Evolutionary conservation across 2,113 vertebrate species (phyloP), one percentile per base, ranked within the genome.

Genomic region (Callorhinus ursinus): DNA sequence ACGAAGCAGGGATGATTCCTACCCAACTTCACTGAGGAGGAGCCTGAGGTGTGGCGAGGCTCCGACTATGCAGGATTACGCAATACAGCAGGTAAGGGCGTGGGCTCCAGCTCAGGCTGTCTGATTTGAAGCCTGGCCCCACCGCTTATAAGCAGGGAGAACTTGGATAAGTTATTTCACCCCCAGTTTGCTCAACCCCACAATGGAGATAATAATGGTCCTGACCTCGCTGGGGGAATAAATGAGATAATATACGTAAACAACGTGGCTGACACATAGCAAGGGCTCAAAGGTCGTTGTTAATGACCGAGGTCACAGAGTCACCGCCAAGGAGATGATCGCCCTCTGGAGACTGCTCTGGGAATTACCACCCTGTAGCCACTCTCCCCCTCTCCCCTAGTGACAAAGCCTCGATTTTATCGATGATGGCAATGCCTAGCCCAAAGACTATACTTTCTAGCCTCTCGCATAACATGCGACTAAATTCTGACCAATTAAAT

Each of bases 171-270:
- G 13, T 69, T 63, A 6, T 46, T 71, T 65, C 74, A 53, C 86
- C 55, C 61, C 89, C 57, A 90, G 22, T 88, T 94, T 94, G 88
- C 77, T 95, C 65, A 65, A 33, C 82, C 81, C 57, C 81, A 53
- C 86, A 94, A 79, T 95, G 80, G 28, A 90, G 24, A 39, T 72
- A 67, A 92, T 72, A 94, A 92, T 42, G 76, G 39, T 72, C 36
- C 79, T 39, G 21, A 77, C 53, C 42, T 36, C 21, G 26, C 69
- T 31, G 59, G 80, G 88, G 88, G 76, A 71, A 69, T 80, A 31
- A 94, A 80, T 92, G 80, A 83, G 69, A 51, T 83, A 86, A 92
- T 89, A 87, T 63, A 93, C 36, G 67, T 61, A 74, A 88, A 61
- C n/a, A 82, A 94, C 24, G 10, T 49, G 80, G 31, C 55, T 57